Evolutionary conservation across 2,113 vertebrate species (phyloP).

Genomic region (Tapirus terrestris): DNA sequence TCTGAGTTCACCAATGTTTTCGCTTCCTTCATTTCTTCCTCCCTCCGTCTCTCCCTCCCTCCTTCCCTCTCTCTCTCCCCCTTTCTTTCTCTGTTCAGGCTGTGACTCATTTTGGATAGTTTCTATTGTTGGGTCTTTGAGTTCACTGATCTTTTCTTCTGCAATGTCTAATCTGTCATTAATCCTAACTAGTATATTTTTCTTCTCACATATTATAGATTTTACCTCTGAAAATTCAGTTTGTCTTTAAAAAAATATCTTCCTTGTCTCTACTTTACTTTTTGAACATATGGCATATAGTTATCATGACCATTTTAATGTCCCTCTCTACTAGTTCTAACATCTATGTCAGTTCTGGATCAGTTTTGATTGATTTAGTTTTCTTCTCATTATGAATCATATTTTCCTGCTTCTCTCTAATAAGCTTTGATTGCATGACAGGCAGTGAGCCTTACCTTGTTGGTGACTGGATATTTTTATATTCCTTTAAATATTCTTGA

Average conservation of each 20-base stretch:
- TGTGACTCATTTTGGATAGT: neutral
- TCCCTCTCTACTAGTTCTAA: neutral
- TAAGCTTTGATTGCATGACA: neutral
- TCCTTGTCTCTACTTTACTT: neutral
- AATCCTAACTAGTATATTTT: neutral
- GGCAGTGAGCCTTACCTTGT: neutral
- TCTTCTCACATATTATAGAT: neutral
- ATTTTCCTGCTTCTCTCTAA: neutral
- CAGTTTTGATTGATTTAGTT: neutral
- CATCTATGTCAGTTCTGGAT: neutral
- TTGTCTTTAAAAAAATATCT: neutral
- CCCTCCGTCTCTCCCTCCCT: too few relatives aligned
- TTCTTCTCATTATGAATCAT: neutral
- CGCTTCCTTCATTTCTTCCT: neutral
- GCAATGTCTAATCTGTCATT: neutral
- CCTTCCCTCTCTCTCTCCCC: neutral
- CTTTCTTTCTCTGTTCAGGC: neutral
- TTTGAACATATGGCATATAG: neutral
- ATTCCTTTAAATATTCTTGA: neutral
- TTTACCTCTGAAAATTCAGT: neutral
- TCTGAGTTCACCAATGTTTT: neutral
- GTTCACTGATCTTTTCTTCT: neutral
- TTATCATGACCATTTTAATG: neutral
- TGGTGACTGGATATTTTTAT: neutral
- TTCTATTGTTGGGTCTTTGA: neutral